These are phyloP conservation scores for Epiblema foenella DNA, from an alignment of 2,888 invertebrate genomes.

Conservation along the genomic window DNA sequence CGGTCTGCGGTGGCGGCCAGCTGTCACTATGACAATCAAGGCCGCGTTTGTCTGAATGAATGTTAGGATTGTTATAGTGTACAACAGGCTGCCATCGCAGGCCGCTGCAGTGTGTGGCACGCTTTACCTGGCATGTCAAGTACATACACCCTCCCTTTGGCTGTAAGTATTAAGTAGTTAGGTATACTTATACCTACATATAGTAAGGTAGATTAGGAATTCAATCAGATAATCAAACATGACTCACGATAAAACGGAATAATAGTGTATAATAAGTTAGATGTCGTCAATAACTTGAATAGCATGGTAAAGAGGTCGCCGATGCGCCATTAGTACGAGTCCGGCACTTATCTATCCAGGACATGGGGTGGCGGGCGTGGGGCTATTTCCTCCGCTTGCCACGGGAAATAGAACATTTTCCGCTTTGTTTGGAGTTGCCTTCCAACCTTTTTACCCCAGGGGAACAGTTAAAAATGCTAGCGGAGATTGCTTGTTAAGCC, in stretches of 20 bases:
- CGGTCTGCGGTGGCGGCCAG: too few relatives aligned
- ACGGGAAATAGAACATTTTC: slow-evolving; percentile 42
- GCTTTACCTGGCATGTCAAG: not conserved
- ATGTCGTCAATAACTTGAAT: slow-evolving; percentile 44
- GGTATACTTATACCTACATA: not conserved
- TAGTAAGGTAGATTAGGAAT: not conserved
- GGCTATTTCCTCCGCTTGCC: slow-evolving; percentile 50
- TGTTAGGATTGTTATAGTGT: too few relatives aligned
- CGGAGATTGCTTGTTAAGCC: slow-evolving; percentile 33
- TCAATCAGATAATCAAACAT: slow-evolving; percentile 29
- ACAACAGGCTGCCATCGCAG: too few relatives aligned
- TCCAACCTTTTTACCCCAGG: slow-evolving; percentile 15
- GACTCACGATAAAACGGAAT: slow-evolving; percentile 16
- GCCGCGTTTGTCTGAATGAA: too few relatives aligned
- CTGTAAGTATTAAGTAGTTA: not conserved
- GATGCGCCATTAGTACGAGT: slow-evolving; percentile 38
- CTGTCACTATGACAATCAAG: too few relatives aligned
- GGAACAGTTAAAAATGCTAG: slow-evolving; percentile 23
- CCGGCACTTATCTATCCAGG: slow-evolving; percentile 56
- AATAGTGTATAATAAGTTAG: slow-evolving; percentile 21
- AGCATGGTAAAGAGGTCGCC: slow-evolving; percentile 46
- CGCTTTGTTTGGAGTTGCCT: slow-evolving; percentile 37
- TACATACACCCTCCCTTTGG: not conserved
- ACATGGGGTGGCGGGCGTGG: slow-evolving; percentile 46
- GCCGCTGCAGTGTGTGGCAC: too few relatives aligned